These are phyloP conservation scores for Drosophila seclusa DNA, from an alignment of 2,888 invertebrate genomes.

Conservation along the genomic window DNA sequence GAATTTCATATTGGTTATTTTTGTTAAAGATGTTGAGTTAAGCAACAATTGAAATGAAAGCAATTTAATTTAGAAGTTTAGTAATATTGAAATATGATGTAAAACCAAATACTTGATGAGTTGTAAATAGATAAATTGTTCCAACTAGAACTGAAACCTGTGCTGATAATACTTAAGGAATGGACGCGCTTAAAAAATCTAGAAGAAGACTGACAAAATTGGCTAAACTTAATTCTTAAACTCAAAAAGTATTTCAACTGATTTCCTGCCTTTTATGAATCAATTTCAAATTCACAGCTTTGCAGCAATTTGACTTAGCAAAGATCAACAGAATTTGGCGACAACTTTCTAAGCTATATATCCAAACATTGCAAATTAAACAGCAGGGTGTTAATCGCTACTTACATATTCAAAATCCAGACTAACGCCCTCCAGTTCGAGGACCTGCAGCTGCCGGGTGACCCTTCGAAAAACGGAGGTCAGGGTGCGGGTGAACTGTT, in stretches of 20 bases:
- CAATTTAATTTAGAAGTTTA: background rate
- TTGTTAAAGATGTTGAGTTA: background rate
- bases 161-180: background rate
- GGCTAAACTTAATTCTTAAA: background rate
- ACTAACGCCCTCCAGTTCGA: constrained; percentile 83
- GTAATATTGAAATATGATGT: background rate
- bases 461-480: constrained; percentile 72
- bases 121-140: background rate
- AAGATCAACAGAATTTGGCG: background rate
- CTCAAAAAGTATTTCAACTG: background rate
- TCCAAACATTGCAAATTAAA: background rate
- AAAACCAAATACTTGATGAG: background rate
- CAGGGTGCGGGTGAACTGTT: constrained; percentile 77
- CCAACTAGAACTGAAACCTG: background rate
- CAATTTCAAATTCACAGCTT: background rate
- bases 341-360: background rate
- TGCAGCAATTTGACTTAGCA: background rate
- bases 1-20: background rate
- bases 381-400: background rate
- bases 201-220: background rate
- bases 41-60: background rate
- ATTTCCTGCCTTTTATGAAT: background rate
- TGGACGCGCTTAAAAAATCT: background rate
- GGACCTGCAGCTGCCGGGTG: constrained; percentile 71
- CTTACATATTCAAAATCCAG: constrained; percentile 82